Percentiles rank a stretch among this genome's conserved stretches.
phyloP scores from a whole-genome alignment of 2,113 vertebrate genomes.

The Otolemur garnettii region DNA sequence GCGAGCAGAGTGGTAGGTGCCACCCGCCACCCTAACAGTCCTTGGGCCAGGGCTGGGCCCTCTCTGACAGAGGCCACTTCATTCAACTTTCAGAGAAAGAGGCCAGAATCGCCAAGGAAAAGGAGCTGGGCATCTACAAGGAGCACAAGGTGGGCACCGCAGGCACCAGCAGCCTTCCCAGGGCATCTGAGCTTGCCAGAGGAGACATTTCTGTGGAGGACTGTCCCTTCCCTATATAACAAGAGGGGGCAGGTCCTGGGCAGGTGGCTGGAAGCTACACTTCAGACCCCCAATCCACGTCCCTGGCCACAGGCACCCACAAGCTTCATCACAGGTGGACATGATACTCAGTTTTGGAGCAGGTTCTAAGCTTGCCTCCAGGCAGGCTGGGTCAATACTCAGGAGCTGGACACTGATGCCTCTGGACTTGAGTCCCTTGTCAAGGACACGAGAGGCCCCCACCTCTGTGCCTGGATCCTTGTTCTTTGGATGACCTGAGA shows the following conservation, averaged over 20 bases:
- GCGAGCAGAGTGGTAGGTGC: conserved; percentile 94
- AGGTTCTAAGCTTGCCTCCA: no score
- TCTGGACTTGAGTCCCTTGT: not conserved
- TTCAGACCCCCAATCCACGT: fast-evolving
- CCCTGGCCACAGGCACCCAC: not conserved
- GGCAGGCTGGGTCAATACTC: not conserved
- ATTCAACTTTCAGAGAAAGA: conserved; percentile 93
- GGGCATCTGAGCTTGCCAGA: not conserved
- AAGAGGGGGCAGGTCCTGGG: no score
- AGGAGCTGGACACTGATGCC: not conserved
- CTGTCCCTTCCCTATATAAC: not conserved
- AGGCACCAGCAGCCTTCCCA: not conserved
- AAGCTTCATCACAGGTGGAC: not conserved
- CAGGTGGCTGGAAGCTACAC: not conserved
- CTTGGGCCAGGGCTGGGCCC: fast-evolving
- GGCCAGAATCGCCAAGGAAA: conserved; percentile 96
- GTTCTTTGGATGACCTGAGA: not conserved
- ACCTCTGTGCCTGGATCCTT: fast-evolving
- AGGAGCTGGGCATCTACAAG: conserved; percentile 97
- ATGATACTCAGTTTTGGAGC: not conserved
- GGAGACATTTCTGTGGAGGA: not conserved
- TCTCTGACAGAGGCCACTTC: conserved; percentile 64
- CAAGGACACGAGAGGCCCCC: no score
- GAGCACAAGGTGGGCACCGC: conserved; percentile 93
- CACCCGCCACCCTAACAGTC: fast-evolving